Conservation (phyloP, 2,797 vertebrate genomes). For the Intellagama lesueurii region DNA sequence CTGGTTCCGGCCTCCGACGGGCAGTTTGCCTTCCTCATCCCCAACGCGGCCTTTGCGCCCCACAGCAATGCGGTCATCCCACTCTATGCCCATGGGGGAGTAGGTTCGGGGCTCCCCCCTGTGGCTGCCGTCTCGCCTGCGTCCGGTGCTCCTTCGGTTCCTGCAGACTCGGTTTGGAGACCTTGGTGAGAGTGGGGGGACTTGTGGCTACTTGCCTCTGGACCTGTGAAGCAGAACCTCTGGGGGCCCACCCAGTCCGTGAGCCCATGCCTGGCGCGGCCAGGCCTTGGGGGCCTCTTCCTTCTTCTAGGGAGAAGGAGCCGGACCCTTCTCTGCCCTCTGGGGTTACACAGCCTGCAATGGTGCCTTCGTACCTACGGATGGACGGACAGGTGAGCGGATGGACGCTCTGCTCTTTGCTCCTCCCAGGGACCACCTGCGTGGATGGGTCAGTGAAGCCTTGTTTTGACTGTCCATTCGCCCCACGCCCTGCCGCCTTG, state of each 20-base stretch:
- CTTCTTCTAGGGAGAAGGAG: conserved; percentile 75
- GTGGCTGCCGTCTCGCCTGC: conserved; percentile 80
- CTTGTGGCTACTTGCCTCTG: neutral
- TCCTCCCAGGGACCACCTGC: neutral
- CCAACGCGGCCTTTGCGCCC: conserved; percentile 90
- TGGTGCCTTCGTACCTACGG: no score
- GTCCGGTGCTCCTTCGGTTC: conserved; percentile 86
- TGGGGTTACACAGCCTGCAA: no score
- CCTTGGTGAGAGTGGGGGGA: conserved; percentile 87
- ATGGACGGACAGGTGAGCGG: no score
- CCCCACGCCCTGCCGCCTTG: conserved; percentile 65
- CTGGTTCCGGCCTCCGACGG: conserved; percentile 94
- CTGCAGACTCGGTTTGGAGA: conserved; percentile 94
- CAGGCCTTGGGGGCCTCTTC: conserved; percentile 80
- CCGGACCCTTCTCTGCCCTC: neutral
- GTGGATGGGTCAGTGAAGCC: neutral
- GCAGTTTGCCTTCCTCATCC: conserved; percentile 98
- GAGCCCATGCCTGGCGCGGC: neutral
- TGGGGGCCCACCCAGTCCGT: neutral
- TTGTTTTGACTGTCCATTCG: no score
- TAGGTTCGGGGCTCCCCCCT: conserved; percentile 78
- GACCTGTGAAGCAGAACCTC: neutral
- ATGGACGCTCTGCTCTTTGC: neutral
- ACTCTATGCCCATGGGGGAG: conserved; percentile 85
- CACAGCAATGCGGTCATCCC: conserved; percentile 89